Percentiles rank a stretch among this genome's conserved stretches.
These are phyloP conservation scores for Cantharis rustica DNA, from an alignment of 2,888 invertebrate genomes.

Conservation along the genomic window DNA sequence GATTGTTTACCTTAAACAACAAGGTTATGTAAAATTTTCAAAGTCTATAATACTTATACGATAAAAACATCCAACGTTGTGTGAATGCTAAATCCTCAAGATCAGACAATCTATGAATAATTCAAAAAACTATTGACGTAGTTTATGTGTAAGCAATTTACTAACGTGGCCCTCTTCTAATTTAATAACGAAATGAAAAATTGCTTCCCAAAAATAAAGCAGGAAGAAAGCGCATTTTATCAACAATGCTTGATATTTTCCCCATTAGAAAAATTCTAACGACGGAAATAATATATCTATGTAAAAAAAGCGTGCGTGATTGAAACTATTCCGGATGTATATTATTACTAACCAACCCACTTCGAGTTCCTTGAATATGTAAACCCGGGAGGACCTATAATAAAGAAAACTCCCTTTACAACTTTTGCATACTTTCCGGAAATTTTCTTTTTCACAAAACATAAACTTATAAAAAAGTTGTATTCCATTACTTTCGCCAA, in stretches of 20 bases:
- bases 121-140: conserved; percentile 4
- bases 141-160: background rate
- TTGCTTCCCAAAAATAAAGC: background rate
- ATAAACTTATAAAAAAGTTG: background rate
- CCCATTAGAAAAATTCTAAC: background rate
- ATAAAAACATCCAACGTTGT: conserved; percentile 2
- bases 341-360: background rate
- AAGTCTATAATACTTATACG: background rate
- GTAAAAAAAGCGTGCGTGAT: background rate
- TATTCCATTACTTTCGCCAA: background rate
- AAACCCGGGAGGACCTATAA: background rate
- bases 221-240: background rate
- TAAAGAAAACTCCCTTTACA: background rate
- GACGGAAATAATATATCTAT: background rate
- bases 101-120: conserved; percentile 2
- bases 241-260: too few species aligned
- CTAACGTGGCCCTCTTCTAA: background rate
- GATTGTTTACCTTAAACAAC: conserved; percentile 5
- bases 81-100: background rate
- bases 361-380: background rate
- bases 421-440: background rate
- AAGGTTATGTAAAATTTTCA: conserved; percentile 1
- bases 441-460: background rate
- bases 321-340: background rate
- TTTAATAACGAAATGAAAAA: background rate